These are phyloP conservation scores for Cydia amplana DNA, from an alignment of 1,140 invertebrate genomes.

Conservation along the genomic window DNA sequence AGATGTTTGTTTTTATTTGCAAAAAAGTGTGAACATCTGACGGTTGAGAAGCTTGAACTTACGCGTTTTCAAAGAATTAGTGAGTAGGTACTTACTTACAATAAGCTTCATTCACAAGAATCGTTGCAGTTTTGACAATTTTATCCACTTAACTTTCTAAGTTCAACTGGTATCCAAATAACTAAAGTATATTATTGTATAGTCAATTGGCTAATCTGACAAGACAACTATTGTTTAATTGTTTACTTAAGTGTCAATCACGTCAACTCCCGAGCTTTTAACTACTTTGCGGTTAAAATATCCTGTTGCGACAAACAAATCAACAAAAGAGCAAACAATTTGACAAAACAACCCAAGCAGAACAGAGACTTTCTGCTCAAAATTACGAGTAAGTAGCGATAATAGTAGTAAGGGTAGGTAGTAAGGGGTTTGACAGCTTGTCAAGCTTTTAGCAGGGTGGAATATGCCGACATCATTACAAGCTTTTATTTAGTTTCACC, in stretches of 20 bases:
- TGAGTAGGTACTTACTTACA: neutral
- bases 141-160: no score
- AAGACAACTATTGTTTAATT: slow-evolving; percentile 7
- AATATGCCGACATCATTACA: neutral
- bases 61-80: neutral
- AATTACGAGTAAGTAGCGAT: slow-evolving; percentile 12
- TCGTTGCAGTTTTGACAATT: neutral
- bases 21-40: slow-evolving; percentile 10
- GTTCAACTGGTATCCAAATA: no score
- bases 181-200: no score
- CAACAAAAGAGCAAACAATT: neutral
- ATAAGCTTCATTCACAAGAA: neutral
- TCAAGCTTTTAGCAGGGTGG: neutral
- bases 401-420: no score
- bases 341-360: neutral
- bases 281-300: neutral
- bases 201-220: neutral
- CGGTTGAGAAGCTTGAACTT: neutral
- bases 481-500: no score
- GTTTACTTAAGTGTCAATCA: slow-evolving; percentile 7
- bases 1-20: neutral
- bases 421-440: slow-evolving; percentile 4
- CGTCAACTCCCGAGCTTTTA: neutral
- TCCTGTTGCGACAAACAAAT: neutral
- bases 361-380: neutral